A percentile compares a stretch with the other conserved stretches of the same genome.
These are phyloP conservation scores for Pan troglodytes DNA, from an alignment of 2,113 vertebrate species.

Conservation along the genomic window DNA sequence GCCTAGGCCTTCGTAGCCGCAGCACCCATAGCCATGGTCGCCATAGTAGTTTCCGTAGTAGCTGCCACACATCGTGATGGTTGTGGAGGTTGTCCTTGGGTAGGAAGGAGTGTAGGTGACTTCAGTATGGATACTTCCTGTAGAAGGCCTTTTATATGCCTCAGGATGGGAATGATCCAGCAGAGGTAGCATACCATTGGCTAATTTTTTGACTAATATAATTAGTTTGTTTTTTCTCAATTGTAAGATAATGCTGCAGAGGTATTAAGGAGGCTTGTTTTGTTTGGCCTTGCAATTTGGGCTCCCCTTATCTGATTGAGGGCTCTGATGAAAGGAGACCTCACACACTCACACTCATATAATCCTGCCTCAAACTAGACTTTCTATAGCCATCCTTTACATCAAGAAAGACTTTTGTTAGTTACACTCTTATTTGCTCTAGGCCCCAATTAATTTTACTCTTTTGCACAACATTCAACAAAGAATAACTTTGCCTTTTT, in stretches of 20 bases:
- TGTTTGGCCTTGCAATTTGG: background rate
- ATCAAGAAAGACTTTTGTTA: background rate
- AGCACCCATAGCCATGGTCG: background rate
- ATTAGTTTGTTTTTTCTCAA: background rate
- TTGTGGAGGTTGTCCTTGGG: background rate
- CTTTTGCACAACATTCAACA: background rate
- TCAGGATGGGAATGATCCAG: background rate
- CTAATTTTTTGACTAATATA: constrained; percentile 5
- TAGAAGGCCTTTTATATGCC: constrained; percentile 7
- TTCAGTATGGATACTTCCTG: background rate
- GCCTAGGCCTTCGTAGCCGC: background rate
- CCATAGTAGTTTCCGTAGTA: constrained; percentile 58
- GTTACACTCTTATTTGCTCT: background rate
- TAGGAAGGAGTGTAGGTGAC: background rate
- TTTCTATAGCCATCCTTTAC: background rate
- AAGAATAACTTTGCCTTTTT: background rate
- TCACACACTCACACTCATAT: background rate
- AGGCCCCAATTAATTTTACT: background rate
- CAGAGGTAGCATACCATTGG: background rate
- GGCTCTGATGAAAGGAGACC: background rate
- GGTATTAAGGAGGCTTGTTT: background rate
- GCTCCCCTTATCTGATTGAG: background rate
- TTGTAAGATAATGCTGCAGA: background rate
- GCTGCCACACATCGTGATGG: constrained; percentile 44
- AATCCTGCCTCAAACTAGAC: background rate